phyloP scores from a whole-genome alignment of 2,888 invertebrate genomes.

The Cyclophora albipunctata region DNA sequence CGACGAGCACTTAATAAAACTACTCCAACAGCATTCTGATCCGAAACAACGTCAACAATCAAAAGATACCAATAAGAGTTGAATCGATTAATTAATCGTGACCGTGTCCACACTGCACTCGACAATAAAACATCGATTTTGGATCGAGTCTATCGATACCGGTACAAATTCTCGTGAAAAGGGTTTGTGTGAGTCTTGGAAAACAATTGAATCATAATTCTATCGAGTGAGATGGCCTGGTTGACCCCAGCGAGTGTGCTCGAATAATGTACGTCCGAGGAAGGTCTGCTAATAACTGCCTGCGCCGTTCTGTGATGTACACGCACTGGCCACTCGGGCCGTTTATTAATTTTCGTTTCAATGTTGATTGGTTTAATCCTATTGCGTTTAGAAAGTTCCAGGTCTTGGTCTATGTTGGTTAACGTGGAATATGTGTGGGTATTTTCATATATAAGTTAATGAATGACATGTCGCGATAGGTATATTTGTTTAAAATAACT shows the following conservation, averaged over 20 bases:
- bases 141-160: slow-evolving; percentile 33
- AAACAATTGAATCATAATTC: slow-evolving; percentile 68
- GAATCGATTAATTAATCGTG: slow-evolving; percentile 41
- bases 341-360: no score
- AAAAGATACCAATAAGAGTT: slow-evolving; percentile 18
- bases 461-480: no score
- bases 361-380: no score
- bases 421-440: no score
- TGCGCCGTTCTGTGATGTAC: slow-evolving; percentile 7
- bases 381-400: no score
- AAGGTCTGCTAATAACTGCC: slow-evolving; percentile 41
- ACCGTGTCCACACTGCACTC: slow-evolving; percentile 43
- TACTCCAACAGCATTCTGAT: no score
- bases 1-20: no score
- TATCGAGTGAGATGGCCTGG: slow-evolving; percentile 37
- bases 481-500: no score
- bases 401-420: no score
- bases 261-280: slow-evolving; percentile 41
- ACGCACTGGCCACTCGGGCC: background rate
- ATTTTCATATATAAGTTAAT: no score
- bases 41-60: slow-evolving; percentile 3
- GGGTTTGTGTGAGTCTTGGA: slow-evolving; percentile 16
- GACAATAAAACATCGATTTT: slow-evolving; percentile 43
- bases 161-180: slow-evolving; percentile 37
- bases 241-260: slow-evolving; percentile 21